Evolutionary conservation across 2,888 invertebrate species (phyloP).

Genomic region (Mimumesa dahlbomi): DNA sequence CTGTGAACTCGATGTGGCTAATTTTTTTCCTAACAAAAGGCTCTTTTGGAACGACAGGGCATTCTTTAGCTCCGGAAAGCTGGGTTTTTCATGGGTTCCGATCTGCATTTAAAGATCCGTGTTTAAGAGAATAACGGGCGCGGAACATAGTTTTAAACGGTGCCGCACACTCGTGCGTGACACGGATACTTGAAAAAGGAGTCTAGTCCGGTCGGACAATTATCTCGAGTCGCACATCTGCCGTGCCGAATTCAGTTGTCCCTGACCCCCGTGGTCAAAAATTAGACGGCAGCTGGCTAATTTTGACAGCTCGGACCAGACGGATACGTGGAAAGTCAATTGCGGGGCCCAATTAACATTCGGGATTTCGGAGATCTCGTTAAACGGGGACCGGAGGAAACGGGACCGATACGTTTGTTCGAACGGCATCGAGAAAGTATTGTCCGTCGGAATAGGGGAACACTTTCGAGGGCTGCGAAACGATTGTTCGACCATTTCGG

Average conservation of each 20-base stretch:
- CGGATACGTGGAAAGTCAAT: conserved; percentile 50
- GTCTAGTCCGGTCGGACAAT: conserved; percentile 36
- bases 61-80: too few relatives aligned
- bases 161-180: too few relatives aligned
- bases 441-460: conserved; percentile 9
- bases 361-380: conserved; percentile 51
- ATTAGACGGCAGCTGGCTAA: conserved; percentile 34
- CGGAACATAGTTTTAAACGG: not conserved
- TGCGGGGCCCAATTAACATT: conserved; percentile 42
- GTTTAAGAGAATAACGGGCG: too few relatives aligned
- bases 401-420: conserved; percentile 11
- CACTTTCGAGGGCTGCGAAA: not conserved
- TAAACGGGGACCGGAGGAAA: conserved; percentile 14
- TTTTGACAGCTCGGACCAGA: conserved; percentile 8
- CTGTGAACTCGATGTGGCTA: too few relatives aligned
- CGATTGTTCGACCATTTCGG: conserved; percentile 1
- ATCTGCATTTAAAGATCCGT: too few relatives aligned
- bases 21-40: too few relatives aligned
- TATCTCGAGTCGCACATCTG: conserved; percentile 44
- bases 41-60: too few relatives aligned
- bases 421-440: conserved; percentile 13
- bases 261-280: conserved; percentile 34
- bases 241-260: conserved; percentile 32
- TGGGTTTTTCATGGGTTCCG: too few relatives aligned
- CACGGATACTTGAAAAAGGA: too few relatives aligned